A percentile compares a stretch with the other conserved stretches of the same genome.
Conservation (phyloP, 2,888 invertebrate species). For the Eristalis arbustorum region DNA sequence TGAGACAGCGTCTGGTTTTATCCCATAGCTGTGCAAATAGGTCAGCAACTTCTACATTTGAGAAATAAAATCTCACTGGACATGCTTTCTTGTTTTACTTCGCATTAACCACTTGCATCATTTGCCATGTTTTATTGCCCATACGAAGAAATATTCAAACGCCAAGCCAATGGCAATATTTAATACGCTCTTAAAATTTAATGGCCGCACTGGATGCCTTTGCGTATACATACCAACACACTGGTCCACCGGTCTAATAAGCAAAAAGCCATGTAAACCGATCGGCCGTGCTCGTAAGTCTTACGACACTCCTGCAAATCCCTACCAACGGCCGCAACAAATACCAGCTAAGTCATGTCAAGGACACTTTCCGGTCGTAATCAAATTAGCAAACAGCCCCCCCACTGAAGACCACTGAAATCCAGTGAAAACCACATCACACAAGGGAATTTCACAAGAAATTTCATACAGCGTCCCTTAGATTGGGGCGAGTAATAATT, state of each 20-base stretch:
- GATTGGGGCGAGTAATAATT: conserved; percentile 57
- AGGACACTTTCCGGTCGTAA: conserved; percentile 19
- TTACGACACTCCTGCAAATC: neutral
- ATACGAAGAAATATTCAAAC: too few relatives aligned
- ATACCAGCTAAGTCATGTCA: conserved; percentile 17
- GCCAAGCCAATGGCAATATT: too few relatives aligned
- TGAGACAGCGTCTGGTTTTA: too few relatives aligned
- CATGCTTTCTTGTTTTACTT: too few relatives aligned
- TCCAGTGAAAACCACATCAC: conserved; percentile 43
- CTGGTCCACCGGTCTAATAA: too few relatives aligned
- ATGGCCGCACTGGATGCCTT: too few relatives aligned
- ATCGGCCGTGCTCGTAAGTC: neutral
- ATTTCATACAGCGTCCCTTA: conserved; percentile 7
- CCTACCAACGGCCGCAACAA: neutral
- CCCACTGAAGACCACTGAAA: conserved; percentile 20
- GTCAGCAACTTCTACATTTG: neutral
- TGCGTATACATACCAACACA: too few relatives aligned
- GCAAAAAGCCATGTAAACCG: neutral
- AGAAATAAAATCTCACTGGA: too few relatives aligned
- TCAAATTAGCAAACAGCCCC: conserved; percentile 4
- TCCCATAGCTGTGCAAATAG: too few relatives aligned
- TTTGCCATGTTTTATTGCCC: too few relatives aligned
- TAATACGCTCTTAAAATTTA: too few relatives aligned
- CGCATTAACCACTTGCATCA: too few relatives aligned
- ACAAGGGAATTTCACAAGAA: conserved; percentile 47